phyloP scores from a whole-genome alignment of 92 coral and sea anemone species.

The Umimayanthus chanpuru region DNA sequence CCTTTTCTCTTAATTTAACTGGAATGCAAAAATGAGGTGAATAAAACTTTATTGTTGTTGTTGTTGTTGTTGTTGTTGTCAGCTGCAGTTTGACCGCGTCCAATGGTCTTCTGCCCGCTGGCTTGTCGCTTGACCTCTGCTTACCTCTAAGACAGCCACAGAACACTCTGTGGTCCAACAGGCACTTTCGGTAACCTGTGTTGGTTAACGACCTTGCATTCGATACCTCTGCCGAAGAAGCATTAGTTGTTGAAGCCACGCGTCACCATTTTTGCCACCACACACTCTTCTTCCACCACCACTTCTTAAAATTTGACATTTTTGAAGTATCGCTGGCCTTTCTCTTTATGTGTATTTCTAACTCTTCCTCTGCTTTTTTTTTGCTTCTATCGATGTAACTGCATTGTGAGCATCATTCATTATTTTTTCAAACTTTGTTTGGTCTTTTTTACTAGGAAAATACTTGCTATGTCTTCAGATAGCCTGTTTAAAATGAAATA shows the following conservation, averaged over 20 bases:
- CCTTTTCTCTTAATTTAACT: too few relatives aligned
- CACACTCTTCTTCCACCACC: constrained; percentile 67
- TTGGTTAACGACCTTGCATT: constrained; percentile 11
- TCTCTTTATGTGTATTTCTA: constrained; percentile 42
- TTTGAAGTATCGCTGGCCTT: constrained; percentile 38
- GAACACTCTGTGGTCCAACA: constrained; percentile 13
- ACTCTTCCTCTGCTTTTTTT: constrained; percentile 26
- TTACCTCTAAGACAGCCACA: constrained; percentile 34
- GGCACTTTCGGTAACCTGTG: not conserved
- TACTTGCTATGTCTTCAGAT: constrained; percentile 36
- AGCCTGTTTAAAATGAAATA: constrained; percentile 66
- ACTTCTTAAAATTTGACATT: constrained; percentile 51
- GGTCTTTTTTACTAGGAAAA: constrained; percentile 10
- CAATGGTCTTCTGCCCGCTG: constrained; percentile 48
- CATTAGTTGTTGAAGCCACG: constrained; percentile 25
- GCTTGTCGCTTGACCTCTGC: constrained; percentile 44
- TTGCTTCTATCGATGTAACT: constrained; percentile 46
- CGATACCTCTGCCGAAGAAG: constrained; percentile 51
- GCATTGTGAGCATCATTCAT: constrained; percentile 50
- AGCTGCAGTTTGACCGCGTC: constrained; percentile 49
- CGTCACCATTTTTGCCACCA: constrained; percentile 62
- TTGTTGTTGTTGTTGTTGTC: too few relatives aligned
- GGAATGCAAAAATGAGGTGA: too few relatives aligned
- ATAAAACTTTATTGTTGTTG: too few relatives aligned
- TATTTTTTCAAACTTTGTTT: constrained; percentile 50